Base-by-base conservation (phyloP, 2,113 vertebrate species). In the Dryoscopus gambensis region DNA sequence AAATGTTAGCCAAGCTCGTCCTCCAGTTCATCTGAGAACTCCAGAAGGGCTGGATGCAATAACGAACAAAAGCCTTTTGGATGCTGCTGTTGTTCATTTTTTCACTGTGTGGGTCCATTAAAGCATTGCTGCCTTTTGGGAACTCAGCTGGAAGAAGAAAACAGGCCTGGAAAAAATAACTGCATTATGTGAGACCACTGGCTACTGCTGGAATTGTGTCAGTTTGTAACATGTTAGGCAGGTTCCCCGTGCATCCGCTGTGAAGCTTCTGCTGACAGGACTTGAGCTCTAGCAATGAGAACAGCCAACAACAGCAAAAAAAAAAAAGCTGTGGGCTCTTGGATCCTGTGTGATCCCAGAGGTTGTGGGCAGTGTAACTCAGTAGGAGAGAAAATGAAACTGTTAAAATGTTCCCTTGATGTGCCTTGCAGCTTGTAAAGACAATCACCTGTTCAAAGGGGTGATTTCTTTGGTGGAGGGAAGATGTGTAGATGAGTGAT, bases 131-230 rank as follows among this genome's bases (percentile, higher is more conserved):
- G 93, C 90, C 86, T 96, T 92, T 95, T 84, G 96, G 96, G 88
- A 96, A 63, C 95, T 94, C 92, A 96, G 92, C 90, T 95, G 93
- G 95, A 96, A 96, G 96, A 97, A 92, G 85, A 95, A 95, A 82
- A 90, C 91, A 84, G 62, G 63, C 87, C 88, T 95, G 79, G 78
- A 87, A 95, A 93, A 89, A 93, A 95, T 95, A 95, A 95, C 87
- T 93, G 56, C n/a, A 33, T 91, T 82, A 86, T 96, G 74, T 49
- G 90, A 95, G 94, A 93, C 91, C 80, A 57, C n/a, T 91, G 68
- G 75, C 88, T 95, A 87, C 84, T 78, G 70, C 87, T 95, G 62
- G 70, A 95, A 90, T 82, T 39, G 55, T 89, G 73, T 96, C 77
- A 31, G 92, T 87, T 95, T 59, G 42, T 64, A 89, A 77, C 84